Base-by-base conservation (phyloP, 1,140 invertebrate genomes). In the Dryas iulia region DNA sequence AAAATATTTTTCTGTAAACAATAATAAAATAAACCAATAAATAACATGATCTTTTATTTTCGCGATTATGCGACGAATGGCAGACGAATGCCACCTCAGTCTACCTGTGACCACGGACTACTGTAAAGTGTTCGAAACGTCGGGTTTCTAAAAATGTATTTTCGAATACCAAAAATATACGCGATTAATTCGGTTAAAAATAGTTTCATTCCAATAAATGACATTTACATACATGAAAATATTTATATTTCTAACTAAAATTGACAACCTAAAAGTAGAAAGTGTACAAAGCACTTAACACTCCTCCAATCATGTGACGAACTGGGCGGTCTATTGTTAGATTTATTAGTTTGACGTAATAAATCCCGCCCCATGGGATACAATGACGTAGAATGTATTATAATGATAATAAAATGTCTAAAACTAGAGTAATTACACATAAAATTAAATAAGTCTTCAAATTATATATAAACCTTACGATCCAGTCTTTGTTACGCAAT, bases 251-350 rank as follows among this genome's bases (percentile, higher is more conserved):
- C 6, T 14, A 47, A 18, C 7, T 47, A 2, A 18, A 2, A 47
- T 2, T 18, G 18, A 1, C 6, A 10, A 47, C 35, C 1, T 31
- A 8, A 31, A 31, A 31, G 30, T 47, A 8, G 14, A 39, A 10
- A 76, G 69, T 83, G 81, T 73, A 68, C n/a, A 76, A 7, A 53
- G 25, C 14, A 59, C 74, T 70, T 82, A 65, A 82, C 11, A 59
- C 6, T 58, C 21, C 59, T 71, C 61, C 61, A 61, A 77, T 84
- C 82, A 86, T 83, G 79, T 86, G 84, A 86, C 81, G 73, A 79
- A 63, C 79, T 79, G 82, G 78, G 77, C 73, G 81, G 68, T 66
- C 59, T 64, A 68, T 47, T 68, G 59, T 30, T 30, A 47, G 56
- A 72, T 74, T 78, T 72, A 73, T 65, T 60, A 31, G 28, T 57